Evolutionary conservation across 2,797 vertebrate genomes (phyloP).

Genomic region (Graptemys geographica): DNA sequence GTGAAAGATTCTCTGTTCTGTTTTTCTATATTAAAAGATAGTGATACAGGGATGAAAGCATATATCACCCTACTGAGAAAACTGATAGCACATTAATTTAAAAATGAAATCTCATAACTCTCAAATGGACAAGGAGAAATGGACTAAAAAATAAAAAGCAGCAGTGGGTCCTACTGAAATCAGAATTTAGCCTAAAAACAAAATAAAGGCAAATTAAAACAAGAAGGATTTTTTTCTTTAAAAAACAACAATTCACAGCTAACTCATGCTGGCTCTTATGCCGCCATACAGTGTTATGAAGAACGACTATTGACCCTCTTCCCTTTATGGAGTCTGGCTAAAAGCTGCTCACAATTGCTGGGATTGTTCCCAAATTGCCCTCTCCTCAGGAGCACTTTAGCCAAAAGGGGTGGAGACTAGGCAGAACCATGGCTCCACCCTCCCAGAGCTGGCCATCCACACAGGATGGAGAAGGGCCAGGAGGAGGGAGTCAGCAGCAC

Average conservation of each 20-base stretch:
- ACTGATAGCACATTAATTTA: constrained; percentile 10
- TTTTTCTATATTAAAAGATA: constrained; percentile 18
- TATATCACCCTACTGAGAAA: constrained; percentile 26
- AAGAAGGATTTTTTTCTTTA: background rate
- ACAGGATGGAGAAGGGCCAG: background rate
- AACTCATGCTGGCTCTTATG: background rate
- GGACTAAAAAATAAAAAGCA: background rate
- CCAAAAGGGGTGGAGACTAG: background rate
- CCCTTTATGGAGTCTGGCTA: background rate
- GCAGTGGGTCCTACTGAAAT: background rate
- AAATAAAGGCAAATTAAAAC: background rate
- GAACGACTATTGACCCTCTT: background rate
- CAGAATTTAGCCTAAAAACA: background rate
- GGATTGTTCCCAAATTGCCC: background rate
- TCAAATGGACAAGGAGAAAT: background rate
- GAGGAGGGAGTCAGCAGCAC: background rate
- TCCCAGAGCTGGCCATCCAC: background rate
- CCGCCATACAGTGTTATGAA: background rate
- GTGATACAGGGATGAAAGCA: background rate
- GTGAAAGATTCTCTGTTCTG: background rate
- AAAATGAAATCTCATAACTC: constrained; percentile 42
- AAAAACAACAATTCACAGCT: background rate
- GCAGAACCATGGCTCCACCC: background rate
- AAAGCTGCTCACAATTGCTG: background rate
- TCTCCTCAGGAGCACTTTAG: background rate